phyloP scores from a whole-genome alignment of 2,888 invertebrate species.

The Craniophora ligustri region DNA sequence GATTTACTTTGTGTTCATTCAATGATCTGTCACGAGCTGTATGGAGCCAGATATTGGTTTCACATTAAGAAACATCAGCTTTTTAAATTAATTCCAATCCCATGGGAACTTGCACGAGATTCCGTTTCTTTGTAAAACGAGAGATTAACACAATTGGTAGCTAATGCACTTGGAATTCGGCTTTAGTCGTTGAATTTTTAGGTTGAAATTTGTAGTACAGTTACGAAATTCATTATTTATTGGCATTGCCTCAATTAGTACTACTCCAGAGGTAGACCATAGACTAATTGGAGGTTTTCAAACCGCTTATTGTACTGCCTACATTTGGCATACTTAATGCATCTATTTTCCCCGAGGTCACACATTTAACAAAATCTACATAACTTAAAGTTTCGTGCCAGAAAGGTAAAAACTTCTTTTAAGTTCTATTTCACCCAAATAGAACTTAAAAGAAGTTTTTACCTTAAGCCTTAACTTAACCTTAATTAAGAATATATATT shows the following conservation, averaged over 20 bases:
- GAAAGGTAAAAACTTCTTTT: slow-evolving; percentile 1
- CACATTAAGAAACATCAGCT: slow-evolving; percentile 44
- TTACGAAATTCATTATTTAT: slow-evolving; percentile 40
- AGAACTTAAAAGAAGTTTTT: too few relatives aligned
- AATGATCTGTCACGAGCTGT: slow-evolving; percentile 41
- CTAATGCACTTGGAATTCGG: slow-evolving; percentile 10
- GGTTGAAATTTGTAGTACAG: slow-evolving; percentile 21
- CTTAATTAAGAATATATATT: too few relatives aligned
- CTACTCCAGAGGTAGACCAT: slow-evolving; percentile 50
- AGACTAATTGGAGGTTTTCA: slow-evolving; percentile 59
- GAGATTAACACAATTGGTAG: slow-evolving; percentile 23
- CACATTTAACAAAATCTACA: not conserved
- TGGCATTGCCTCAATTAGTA: slow-evolving; percentile 50
- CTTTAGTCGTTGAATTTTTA: slow-evolving; percentile 5
- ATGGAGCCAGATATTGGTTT: slow-evolving; percentile 42
- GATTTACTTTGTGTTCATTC: slow-evolving; percentile 37
- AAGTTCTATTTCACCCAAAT: too few relatives aligned
- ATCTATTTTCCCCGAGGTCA: slow-evolving; percentile 12
- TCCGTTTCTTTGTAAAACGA: slow-evolving; percentile 31
- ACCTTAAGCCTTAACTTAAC: too few relatives aligned
- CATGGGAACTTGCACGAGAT: slow-evolving; percentile 38
- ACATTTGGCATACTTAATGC: slow-evolving; percentile 7
- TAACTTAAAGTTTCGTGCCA: not conserved
- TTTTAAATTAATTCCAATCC: slow-evolving; percentile 43
- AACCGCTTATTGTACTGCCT: slow-evolving; percentile 21